Conservation (phyloP, 2,797 vertebrate species). For the Cuculus canorus region DNA sequence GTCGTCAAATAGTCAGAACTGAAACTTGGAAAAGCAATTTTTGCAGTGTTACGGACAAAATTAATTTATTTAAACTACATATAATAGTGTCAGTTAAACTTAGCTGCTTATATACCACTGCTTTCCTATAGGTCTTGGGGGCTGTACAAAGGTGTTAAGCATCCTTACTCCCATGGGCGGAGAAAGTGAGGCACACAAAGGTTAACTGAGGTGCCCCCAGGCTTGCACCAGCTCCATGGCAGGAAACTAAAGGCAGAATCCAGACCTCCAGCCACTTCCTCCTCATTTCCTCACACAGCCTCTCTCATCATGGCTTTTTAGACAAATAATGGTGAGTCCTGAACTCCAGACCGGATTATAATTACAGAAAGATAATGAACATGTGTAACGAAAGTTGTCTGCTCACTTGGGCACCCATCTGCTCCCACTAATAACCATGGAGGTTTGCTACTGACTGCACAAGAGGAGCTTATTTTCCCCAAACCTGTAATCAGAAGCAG, state of each 20-base stretch:
- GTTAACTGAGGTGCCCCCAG: background rate
- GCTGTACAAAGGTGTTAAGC: background rate
- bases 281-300: background rate
- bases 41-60: slow-evolving; percentile 44
- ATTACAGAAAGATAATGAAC: background rate
- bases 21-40: slow-evolving; percentile 42
- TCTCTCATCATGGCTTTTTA: background rate
- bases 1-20: slow-evolving; percentile 32
- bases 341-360: background rate
- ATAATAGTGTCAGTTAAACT: background rate
- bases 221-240: background rate
- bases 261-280: background rate
- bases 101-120: background rate
- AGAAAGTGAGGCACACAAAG: slow-evolving; percentile 22
- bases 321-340: background rate
- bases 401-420: background rate
- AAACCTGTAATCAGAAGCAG: background rate
- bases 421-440: background rate
- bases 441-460: background rate
- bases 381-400: background rate
- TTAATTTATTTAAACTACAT: background rate
- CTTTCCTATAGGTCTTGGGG: background rate
- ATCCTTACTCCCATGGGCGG: background rate
- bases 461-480: rapidly evolving
- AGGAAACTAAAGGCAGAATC: slow-evolving; percentile 12